Evolutionary conservation across 2,113 vertebrate species (phyloP), one percentile per base, ranked within the genome.

Genomic region (Centrocercus urophasianus): DNA sequence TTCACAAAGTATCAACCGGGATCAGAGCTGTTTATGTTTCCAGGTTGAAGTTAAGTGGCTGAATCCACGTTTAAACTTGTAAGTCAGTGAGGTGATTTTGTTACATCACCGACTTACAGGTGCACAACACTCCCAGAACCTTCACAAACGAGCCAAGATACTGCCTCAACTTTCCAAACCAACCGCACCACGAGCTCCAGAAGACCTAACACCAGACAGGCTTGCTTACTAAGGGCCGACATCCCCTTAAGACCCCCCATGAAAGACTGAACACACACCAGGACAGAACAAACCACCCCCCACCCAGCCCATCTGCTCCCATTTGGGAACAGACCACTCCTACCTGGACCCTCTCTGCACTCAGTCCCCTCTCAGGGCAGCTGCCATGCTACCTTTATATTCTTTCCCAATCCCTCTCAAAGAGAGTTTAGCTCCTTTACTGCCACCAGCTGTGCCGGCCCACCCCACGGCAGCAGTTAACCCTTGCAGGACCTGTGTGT

Each of bases 61-160:
- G 63, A 76, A 8, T 67, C 6, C 36, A 77, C 28, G 2, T 54
- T 83, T 30, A 47, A 60, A 21, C 28, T 87, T 22, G 52, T 36
- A 82, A 38, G 38, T 38, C 38, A 38, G 9, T 38, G 10, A 38
- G 38, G 38, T 38, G 38, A 38, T 38, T 38, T 38, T 38, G 38
- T 38, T 15, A 0, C 20, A 20, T 13, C 0, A 5, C 71, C 11
- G 12, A 11, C 7, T 17, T 21, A 6, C 30, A 38, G 65, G 76
- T 4, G 5, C 8, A 11, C 7, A 61, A 8, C 6, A 0, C 8
- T 11, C 40, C 48, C 6, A 0, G 69, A 16, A 50, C 19, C 3
- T 1, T 11, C 32, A 65, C 27, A 16, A 12, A 30, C 10, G n/a
- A 86, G 43, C 45, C 38, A 19, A 43, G 32, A 19, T 28, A 25